These are phyloP conservation scores for Calephelis nemesis DNA, from an alignment of 1,140 invertebrate species.

Conservation along the genomic window DNA sequence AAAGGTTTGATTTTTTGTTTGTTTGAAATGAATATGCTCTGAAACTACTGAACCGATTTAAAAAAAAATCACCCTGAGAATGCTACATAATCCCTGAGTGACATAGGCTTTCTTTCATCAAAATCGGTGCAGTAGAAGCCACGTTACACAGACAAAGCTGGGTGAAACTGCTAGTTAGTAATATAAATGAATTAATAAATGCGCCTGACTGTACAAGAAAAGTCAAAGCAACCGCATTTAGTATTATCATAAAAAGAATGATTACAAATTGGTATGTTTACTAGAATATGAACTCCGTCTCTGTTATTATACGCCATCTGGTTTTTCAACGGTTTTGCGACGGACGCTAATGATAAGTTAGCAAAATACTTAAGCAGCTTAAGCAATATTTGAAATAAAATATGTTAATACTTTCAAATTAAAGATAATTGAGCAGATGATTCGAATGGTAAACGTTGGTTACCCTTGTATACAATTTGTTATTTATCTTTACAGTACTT, in stretches of 20 bases:
- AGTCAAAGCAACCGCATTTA: slow-evolving; percentile 29
- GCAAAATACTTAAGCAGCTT: slow-evolving; percentile 31
- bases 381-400: slow-evolving; percentile 18
- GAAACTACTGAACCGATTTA: too few species aligned
- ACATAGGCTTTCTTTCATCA: too few species aligned
- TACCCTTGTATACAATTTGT: slow-evolving; percentile 4
- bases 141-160: too few species aligned
- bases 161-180: too few species aligned
- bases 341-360: slow-evolving; percentile 38
- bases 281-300: slow-evolving; percentile 32
- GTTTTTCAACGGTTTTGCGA: slow-evolving; percentile 35
- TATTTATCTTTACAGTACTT: background rate
- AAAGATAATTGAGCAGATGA: slow-evolving; percentile 12
- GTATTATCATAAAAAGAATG: slow-evolving; percentile 43
- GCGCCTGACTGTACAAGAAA: slow-evolving; percentile 11
- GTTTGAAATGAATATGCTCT: too few species aligned
- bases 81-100: too few species aligned
- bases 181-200: background rate
- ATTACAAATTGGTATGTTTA: slow-evolving; percentile 42
- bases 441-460: slow-evolving; percentile 8
- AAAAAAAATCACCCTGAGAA: too few species aligned
- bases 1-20: too few species aligned
- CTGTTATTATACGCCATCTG: slow-evolving; percentile 40
- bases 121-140: too few species aligned
- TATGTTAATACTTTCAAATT: slow-evolving; percentile 18